phyloP scores from a whole-genome alignment of 2,797 vertebrate genomes.

The Avahi laniger region DNA sequence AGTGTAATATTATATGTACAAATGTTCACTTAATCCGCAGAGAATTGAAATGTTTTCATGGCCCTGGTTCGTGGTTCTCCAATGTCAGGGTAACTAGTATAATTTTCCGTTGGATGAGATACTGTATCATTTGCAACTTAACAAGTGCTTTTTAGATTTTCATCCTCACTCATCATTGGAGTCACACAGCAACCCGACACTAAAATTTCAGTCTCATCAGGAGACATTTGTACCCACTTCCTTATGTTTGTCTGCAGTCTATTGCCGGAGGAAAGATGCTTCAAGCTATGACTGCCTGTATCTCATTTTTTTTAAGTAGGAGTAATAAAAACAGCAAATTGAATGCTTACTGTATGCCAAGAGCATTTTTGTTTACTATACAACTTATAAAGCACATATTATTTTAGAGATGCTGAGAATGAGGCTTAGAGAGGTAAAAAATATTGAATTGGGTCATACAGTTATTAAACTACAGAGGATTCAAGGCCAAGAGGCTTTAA shows the following conservation, averaged over 20 bases:
- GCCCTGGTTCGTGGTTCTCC: neutral
- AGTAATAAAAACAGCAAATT: neutral
- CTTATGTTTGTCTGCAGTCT: neutral
- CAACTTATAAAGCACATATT: neutral
- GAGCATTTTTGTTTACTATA: neutral
- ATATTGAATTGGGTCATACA: neutral
- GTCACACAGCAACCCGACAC: neutral
- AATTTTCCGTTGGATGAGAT: slow-evolving; percentile 18
- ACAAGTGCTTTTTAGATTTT: neutral
- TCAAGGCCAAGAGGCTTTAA: neutral
- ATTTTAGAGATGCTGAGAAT: neutral
- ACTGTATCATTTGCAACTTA: neutral
- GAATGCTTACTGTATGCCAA: neutral
- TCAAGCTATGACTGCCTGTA: neutral
- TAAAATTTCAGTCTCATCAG: neutral
- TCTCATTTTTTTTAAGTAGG: neutral
- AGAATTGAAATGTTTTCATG: neutral
- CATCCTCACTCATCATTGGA: neutral
- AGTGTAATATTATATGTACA: neutral
- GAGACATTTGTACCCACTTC: neutral
- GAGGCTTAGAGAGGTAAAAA: neutral
- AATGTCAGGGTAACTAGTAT: neutral
- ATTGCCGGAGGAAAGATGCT: neutral
- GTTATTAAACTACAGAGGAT: neutral
- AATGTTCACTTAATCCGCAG: neutral